Evolutionary conservation across 2,888 invertebrate species (phyloP).

Genomic region (Clanis bilineata): DNA sequence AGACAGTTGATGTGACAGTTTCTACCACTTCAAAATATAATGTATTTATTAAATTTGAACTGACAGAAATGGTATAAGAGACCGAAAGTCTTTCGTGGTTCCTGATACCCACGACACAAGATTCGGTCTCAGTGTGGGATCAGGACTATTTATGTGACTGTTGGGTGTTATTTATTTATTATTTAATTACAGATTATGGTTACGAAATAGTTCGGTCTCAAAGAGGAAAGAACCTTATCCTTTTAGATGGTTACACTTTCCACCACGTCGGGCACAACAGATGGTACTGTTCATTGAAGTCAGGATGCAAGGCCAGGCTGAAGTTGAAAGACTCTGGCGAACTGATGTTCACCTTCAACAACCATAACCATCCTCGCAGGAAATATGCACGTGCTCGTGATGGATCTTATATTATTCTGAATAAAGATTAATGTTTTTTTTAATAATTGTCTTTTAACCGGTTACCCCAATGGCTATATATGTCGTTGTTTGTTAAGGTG

Average conservation of each 20-base stretch:
- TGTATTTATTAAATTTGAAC: too few species aligned
- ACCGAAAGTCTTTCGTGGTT: too few species aligned
- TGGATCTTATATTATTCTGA: background rate
- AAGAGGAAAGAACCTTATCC: conserved; percentile 41
- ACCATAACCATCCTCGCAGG: conserved; percentile 30
- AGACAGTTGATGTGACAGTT: too few species aligned
- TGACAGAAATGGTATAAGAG: too few species aligned
- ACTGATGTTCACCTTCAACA: conserved; percentile 17
- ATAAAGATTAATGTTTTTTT: background rate
- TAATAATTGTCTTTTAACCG: too few species aligned
- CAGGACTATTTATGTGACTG: too few species aligned
- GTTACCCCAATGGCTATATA: too few species aligned
- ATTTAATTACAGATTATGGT: background rate
- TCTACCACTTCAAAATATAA: too few species aligned
- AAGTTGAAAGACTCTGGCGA: conserved; percentile 23
- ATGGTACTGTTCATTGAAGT: conserved; percentile 15
- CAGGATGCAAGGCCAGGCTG: conserved; percentile 33
- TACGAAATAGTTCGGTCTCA: conserved; percentile 39
- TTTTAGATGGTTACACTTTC: conserved; percentile 45
- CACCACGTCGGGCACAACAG: conserved; percentile 2
- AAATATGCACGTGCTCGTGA: background rate
- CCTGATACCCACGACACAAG: too few species aligned
- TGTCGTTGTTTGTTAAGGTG: too few species aligned
- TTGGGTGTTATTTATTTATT: too few species aligned
- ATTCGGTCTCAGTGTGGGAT: too few species aligned